Conservation (phyloP, 2,113 vertebrate genomes). For the Perca flavescens region DNA sequence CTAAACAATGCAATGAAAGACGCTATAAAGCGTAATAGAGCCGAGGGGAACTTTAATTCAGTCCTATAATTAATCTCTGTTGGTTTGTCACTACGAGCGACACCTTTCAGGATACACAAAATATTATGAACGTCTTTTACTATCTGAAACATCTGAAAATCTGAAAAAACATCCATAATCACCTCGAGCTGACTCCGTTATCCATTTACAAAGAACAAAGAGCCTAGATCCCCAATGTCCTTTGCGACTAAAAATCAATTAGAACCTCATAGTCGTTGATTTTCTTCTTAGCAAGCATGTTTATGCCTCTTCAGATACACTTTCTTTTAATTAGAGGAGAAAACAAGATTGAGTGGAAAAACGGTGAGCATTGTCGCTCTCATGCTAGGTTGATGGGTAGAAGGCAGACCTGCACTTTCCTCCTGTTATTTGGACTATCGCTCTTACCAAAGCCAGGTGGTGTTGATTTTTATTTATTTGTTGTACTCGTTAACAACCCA, state of each 20-base stretch:
- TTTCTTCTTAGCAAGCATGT: background rate
- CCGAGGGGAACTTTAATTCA: background rate
- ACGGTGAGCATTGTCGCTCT: background rate
- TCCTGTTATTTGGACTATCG: background rate
- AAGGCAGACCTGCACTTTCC: background rate
- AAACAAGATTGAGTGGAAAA: background rate
- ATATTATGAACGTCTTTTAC: background rate
- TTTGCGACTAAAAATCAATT: background rate
- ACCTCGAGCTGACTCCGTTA: background rate
- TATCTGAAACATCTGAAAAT: background rate
- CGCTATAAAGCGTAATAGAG: background rate
- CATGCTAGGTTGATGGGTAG: background rate
- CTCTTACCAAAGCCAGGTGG: background rate
- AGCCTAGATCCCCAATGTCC: background rate
- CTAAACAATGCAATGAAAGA: background rate
- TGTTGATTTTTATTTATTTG: background rate
- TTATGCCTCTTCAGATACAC: background rate
- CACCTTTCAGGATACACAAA: background rate
- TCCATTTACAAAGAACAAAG: background rate
- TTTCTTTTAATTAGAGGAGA: background rate
- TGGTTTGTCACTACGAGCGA: background rate
- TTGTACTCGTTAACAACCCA: too few relatives aligned
- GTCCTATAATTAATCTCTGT: background rate
- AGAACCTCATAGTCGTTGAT: background rate
- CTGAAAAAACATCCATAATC: background rate